Conservation (phyloP, 2,888 invertebrate genomes). For the Bruchidius siliquastri region DNA sequence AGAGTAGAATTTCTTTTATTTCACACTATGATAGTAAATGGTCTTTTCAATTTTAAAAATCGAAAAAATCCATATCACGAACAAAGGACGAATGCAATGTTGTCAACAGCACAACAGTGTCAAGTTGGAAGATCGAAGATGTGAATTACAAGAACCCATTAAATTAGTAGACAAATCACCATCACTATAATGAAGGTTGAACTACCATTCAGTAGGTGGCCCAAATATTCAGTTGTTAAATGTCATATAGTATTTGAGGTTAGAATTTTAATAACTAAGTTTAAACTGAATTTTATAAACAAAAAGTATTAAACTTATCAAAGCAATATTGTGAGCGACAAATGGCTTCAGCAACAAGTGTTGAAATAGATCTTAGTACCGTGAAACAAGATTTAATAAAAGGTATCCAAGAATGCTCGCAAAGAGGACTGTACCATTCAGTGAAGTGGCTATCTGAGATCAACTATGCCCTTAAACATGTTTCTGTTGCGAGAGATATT, state of each 20-base stretch:
- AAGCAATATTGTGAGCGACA: not conserved
- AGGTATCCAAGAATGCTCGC: constrained; percentile 69
- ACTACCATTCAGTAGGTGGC: not conserved
- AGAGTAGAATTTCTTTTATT: not conserved
- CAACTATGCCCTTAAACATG: constrained; percentile 68
- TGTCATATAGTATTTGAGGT: not conserved
- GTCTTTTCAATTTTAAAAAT: not conserved
- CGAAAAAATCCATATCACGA: not conserved
- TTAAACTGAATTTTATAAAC: not conserved
- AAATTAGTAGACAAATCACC: not conserved
- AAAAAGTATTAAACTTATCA: not conserved
- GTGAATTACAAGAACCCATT: not conserved
- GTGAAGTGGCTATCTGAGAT: constrained; percentile 88
- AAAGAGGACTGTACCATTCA: constrained; percentile 73
- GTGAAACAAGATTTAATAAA: constrained; percentile 62
- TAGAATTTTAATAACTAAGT: not conserved
- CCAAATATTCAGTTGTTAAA: not conserved
- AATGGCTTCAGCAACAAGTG: too few species aligned
- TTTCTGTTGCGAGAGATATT: constrained; percentile 54
- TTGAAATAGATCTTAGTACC: constrained; percentile 53
- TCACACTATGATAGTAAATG: not conserved
- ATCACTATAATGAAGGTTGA: not conserved
- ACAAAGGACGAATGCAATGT: not conserved
- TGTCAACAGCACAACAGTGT: not conserved
- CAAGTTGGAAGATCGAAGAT: too few species aligned